These are phyloP conservation scores for Somateria mollissima DNA, from an alignment of 2,797 vertebrate genomes.

Conservation along the genomic window DNA sequence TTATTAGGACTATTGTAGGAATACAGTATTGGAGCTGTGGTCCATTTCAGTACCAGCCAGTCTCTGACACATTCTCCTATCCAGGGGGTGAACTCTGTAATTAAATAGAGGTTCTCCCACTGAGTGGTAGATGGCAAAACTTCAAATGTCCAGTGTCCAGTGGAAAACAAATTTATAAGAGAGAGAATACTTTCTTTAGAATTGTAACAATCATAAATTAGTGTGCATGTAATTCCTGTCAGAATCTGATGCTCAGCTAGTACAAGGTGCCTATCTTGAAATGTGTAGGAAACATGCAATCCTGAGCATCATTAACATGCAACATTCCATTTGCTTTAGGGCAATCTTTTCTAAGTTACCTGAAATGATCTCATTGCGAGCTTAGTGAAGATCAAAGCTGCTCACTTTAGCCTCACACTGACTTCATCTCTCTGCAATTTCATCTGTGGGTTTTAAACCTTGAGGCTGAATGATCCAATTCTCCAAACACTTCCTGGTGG, in stretches of 20 bases:
- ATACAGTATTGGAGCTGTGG: not conserved
- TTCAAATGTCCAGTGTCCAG: not conserved
- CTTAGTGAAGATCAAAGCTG: constrained; percentile 2
- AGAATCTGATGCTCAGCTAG: not conserved
- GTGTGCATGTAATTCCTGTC: not conserved
- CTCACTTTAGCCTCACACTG: not conserved
- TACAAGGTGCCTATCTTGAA: not conserved
- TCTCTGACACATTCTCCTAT: not conserved
- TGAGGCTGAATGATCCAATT: not conserved
- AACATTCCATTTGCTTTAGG: not conserved
- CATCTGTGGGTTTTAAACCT: not conserved
- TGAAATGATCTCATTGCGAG: not conserved
- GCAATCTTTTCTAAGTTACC: not conserved
- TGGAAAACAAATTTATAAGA: not conserved
- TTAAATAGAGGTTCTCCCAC: not conserved
- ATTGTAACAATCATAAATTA: not conserved
- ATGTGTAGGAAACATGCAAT: not conserved
- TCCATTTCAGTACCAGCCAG: not conserved
- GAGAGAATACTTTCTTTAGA: not conserved
- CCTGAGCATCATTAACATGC: not conserved
- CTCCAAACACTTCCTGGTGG: not conserved
- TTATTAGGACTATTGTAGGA: not conserved
- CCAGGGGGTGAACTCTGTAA: not conserved
- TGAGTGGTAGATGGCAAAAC: not conserved
- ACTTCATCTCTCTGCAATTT: not conserved